Percentiles rank a stretch among this genome's conserved stretches.
Evolutionary conservation across 2,113 vertebrate species (phyloP).

Genomic region (Platycercus adscitus): DNA sequence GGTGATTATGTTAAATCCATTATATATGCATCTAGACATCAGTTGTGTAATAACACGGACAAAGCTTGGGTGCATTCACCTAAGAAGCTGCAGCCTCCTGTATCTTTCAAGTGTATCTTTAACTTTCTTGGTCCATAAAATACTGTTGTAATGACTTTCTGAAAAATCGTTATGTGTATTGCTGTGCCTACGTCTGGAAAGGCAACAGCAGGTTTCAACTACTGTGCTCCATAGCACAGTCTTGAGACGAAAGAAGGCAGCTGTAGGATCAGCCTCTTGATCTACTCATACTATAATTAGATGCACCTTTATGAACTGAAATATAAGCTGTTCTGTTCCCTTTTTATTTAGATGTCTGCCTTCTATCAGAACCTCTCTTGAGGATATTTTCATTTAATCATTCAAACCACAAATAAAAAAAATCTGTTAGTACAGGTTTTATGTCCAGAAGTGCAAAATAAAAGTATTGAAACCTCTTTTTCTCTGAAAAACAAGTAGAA

Average conservation of each 20-base stretch:
- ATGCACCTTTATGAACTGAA: slow-evolving; percentile 15
- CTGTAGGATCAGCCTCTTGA: slow-evolving; percentile 17
- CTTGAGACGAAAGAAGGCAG: background rate
- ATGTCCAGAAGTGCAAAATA: background rate
- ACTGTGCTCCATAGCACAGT: background rate
- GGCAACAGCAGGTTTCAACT: background rate
- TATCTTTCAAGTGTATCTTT: background rate
- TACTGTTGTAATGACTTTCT: background rate
- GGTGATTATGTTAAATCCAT: slow-evolving; percentile 67
- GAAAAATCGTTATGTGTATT: background rate
- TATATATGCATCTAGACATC: background rate
- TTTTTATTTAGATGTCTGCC: background rate
- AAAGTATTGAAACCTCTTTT: background rate
- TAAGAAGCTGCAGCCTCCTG: background rate
- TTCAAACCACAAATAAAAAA: background rate
- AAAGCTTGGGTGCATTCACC: background rate
- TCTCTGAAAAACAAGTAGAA: background rate
- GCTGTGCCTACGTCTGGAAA: background rate
- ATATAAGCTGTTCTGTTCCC: background rate
- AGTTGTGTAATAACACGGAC: background rate
- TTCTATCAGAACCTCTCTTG: background rate
- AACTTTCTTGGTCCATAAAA: background rate
- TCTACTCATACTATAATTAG: slow-evolving; percentile 23
- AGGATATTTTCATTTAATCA: background rate
- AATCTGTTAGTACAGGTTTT: background rate